phyloP scores from a whole-genome alignment of 1,140 invertebrate genomes.

The Marisa cornuarietis region DNA sequence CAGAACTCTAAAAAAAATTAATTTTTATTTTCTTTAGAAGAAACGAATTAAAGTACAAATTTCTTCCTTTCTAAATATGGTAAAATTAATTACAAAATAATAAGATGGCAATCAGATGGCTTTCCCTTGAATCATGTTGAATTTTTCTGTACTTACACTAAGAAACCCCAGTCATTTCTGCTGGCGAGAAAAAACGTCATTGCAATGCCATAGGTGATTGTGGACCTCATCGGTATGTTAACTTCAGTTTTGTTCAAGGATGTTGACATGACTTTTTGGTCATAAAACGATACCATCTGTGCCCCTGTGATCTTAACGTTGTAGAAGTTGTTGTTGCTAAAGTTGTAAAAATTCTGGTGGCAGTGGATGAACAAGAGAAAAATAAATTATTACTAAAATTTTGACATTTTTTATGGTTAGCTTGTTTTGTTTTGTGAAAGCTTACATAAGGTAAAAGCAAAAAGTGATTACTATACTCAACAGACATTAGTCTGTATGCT shows the following conservation, averaged over 20 bases:
- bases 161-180: constrained; percentile 32
- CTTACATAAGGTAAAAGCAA: too few species aligned
- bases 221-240: constrained; percentile 28
- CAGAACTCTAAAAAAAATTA: constrained; percentile 20
- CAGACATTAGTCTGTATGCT: too few species aligned
- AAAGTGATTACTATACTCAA: too few species aligned
- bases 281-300: constrained; percentile 40
- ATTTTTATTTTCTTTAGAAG: constrained; percentile 32
- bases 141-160: constrained; percentile 35
- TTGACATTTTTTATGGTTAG: too few species aligned
- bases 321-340: constrained; percentile 50
- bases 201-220: constrained; percentile 15
- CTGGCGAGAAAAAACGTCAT: constrained; percentile 34
- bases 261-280: constrained; percentile 34
- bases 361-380: too few species aligned
- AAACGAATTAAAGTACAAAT: constrained; percentile 23
- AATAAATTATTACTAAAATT: constrained; percentile 14
- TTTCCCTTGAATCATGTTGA: neutral
- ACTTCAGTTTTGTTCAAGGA: constrained; percentile 19
- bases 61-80: neutral
- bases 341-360: constrained; percentile 47
- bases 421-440: too few species aligned
- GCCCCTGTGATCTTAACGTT: constrained; percentile 38
- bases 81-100: neutral
- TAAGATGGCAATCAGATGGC: neutral